Evolutionary conservation across 1,140 invertebrate species (phyloP).

Genomic region (Limonius californicus): DNA sequence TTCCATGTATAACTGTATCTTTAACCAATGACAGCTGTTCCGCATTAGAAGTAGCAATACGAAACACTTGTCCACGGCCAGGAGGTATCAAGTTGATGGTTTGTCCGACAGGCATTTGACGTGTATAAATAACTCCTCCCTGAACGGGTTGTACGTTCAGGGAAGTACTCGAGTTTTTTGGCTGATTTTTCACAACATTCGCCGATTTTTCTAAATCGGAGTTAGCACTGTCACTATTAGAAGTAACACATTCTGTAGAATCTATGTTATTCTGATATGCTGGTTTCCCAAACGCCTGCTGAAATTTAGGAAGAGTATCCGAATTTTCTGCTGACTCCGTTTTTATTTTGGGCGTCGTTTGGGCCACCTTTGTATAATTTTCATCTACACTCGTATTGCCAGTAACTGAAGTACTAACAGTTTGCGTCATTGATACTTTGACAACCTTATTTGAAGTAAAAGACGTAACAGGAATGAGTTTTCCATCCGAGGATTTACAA

Average conservation of each 20-base stretch:
- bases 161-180: conserved; percentile 32
- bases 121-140: conserved; percentile 58
- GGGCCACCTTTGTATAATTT: conserved; percentile 54
- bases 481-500: conserved; percentile 56
- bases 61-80: conserved; percentile 41
- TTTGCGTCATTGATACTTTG: conserved; percentile 26
- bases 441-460: conserved; percentile 43
- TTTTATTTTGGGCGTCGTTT: conserved; percentile 36
- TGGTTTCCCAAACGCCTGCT: conserved; percentile 72
- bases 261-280: conserved; percentile 48
- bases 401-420: conserved; percentile 45
- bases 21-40: conserved; percentile 46
- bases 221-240: conserved; percentile 20
- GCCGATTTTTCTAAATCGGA: conserved; percentile 13
- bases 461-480: conserved; percentile 53
- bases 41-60: conserved; percentile 43
- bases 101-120: conserved; percentile 57
- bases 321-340: conserved; percentile 9
- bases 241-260: conserved; percentile 16
- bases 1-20: conserved; percentile 47
- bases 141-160: conserved; percentile 54
- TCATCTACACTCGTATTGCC: conserved; percentile 43
- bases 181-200: conserved; percentile 3
- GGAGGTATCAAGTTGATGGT: conserved; percentile 57
- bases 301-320: conserved; percentile 64